Percentiles rank a stretch among this genome's conserved stretches.
Evolutionary conservation across 2,888 invertebrate species (phyloP).

Genomic region (Raillietiella orientalis): DNA sequence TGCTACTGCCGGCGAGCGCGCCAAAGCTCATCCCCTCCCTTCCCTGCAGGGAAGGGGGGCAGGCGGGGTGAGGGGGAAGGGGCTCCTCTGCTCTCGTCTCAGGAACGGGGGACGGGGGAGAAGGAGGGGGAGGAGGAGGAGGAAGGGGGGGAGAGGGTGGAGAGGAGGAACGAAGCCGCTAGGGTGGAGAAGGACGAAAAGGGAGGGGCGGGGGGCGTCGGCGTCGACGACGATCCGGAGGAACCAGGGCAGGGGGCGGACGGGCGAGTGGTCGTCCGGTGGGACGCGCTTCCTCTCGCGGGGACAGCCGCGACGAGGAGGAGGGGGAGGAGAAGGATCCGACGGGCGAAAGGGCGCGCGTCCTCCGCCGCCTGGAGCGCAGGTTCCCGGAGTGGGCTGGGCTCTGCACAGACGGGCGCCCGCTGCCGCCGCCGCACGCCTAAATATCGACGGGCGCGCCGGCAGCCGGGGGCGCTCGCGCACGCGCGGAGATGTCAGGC

Average conservation of each 20-base stretch:
- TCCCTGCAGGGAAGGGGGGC: neutral
- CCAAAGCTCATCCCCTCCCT: neutral
- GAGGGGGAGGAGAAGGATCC: neutral
- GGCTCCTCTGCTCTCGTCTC: neutral
- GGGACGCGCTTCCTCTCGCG: no score
- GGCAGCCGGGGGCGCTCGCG: no score
- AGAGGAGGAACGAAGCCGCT: slow-evolving; percentile 1
- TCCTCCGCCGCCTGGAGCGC: slow-evolving; percentile 10
- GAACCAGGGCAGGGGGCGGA: slow-evolving; percentile 1
- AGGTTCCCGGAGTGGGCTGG: no score
- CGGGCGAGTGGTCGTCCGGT: slow-evolving; percentile 1
- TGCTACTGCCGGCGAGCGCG: slow-evolving; percentile 3
- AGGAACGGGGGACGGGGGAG: neutral
- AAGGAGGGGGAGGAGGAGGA: slow-evolving; percentile 2
- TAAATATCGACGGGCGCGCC: no score
- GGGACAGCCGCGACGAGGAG: slow-evolving; percentile 2
- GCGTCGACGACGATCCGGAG: slow-evolving; percentile 1
- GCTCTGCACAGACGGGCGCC: no score
- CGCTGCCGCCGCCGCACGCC: no score
- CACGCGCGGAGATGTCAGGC: no score
- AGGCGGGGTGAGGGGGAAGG: slow-evolving; percentile 1
- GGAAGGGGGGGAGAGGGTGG: slow-evolving; percentile 2
- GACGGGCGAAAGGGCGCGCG: slow-evolving; percentile 9
- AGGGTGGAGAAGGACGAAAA: neutral
- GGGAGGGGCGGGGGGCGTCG: slow-evolving; percentile 1